Percentiles rank a stretch among this genome's conserved stretches.
Conservation (phyloP, 1,140 invertebrate genomes). For the Papilio aristodemus region DNA sequence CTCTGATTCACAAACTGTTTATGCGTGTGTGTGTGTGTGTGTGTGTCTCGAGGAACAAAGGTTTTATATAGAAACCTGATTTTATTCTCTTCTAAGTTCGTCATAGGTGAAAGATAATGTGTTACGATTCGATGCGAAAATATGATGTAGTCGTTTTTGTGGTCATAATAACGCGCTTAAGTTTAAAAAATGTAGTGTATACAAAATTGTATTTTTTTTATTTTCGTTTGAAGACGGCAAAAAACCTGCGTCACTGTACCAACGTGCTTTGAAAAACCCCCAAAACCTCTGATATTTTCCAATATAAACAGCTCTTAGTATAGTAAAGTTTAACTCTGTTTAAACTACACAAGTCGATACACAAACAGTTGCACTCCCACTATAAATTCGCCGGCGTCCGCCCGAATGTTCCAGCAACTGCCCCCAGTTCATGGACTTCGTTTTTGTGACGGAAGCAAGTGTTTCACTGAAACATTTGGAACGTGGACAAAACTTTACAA, state of each 20-base stretch:
- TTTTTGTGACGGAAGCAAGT: constrained; percentile 16
- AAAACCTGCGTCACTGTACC: too few species aligned
- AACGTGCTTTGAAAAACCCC: too few species aligned
- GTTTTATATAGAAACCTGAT: too few species aligned
- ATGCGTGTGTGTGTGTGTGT: neutral
- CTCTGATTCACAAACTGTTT: constrained; percentile 11
- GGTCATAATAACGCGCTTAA: too few species aligned
- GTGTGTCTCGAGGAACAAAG: neutral
- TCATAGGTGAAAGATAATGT: too few species aligned
- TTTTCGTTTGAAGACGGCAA: too few species aligned
- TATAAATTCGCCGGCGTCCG: neutral
- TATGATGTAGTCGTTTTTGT: too few species aligned
- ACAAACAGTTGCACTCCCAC: constrained; percentile 7
- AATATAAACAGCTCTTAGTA: neutral
- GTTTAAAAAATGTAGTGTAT: too few species aligned
- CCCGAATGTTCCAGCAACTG: neutral
- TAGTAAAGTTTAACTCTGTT: neutral
- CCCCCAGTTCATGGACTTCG: neutral
- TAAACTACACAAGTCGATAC: neutral
- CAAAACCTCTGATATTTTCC: too few species aligned
- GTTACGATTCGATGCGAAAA: too few species aligned
- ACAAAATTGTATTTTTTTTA: too few species aligned
- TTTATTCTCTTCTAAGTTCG: too few species aligned
- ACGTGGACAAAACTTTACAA: constrained; percentile 17
- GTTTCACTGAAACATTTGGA: constrained; percentile 15